Conservation (phyloP, 2,797 vertebrate genomes). For the Gila robusta region DNA sequence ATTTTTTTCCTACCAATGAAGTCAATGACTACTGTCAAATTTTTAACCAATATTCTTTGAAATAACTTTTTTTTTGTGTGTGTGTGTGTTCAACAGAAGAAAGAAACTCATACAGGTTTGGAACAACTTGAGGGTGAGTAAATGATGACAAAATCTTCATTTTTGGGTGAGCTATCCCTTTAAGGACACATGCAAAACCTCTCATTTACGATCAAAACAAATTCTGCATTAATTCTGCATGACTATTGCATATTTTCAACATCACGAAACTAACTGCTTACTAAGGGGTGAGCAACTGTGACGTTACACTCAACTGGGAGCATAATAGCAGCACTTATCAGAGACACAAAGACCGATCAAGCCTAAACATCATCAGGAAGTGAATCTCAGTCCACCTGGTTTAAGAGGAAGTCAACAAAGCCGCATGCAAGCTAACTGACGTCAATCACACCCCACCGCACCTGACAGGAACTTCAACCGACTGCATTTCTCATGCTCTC, state of each 20-base stretch:
- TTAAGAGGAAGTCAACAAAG: constrained; percentile 84
- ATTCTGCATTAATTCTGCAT: not conserved
- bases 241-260: not conserved
- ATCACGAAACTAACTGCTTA: not conserved
- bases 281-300: constrained; percentile 1
- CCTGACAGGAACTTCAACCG: constrained; percentile 73
- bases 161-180: not conserved
- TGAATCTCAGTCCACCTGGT: constrained; percentile 81
- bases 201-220: constrained; percentile 1
- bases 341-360: constrained; percentile 64
- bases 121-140: no score
- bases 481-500: constrained; percentile 52
- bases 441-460: constrained; percentile 77
- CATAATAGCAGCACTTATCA: constrained; percentile 17
- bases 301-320: not conserved
- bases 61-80: no score
- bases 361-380: constrained; percentile 76
- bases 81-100: no score
- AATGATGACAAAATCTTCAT: no score
- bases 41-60: no score
- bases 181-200: not conserved
- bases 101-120: no score
- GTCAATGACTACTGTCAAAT: no score
- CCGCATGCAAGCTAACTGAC: constrained; percentile 79
- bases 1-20: no score